Conservation (phyloP, 2,797 vertebrate species). For the Esox masquinongy region DNA sequence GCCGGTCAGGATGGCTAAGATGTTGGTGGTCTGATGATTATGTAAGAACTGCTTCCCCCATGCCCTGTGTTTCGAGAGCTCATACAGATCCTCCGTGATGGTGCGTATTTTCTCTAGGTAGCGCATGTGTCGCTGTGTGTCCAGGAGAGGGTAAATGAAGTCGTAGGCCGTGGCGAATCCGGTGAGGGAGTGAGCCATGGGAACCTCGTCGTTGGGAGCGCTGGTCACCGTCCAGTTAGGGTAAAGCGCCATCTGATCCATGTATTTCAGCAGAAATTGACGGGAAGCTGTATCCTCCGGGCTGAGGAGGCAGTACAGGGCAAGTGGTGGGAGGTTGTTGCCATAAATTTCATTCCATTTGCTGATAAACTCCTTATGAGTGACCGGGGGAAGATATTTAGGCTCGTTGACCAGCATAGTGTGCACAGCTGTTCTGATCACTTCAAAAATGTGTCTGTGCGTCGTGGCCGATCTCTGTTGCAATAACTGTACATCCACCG, state of each 20-base stretch:
- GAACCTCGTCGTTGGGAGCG: constrained; percentile 92
- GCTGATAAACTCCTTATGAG: constrained; percentile 87
- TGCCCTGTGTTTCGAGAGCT: constrained; percentile 86
- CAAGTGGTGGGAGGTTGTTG: constrained; percentile 93
- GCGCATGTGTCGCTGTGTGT: constrained; percentile 73
- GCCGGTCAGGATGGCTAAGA: constrained; percentile 88
- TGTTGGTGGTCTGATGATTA: constrained; percentile 95
- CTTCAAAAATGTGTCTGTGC: constrained; percentile 91
- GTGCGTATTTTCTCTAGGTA: constrained; percentile 86
- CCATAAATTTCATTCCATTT: constrained; percentile 99
- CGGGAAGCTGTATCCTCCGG: constrained; percentile 89
- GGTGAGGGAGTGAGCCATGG: constrained; percentile 90
- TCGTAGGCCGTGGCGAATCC: constrained; percentile 97
- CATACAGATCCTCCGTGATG: constrained; percentile 84
- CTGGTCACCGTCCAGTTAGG: constrained; percentile 93
- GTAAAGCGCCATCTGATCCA: constrained; percentile 93
- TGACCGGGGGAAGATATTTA: constrained; percentile 89
- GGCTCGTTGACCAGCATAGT: constrained; percentile 87
- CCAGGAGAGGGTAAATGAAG: constrained; percentile 86
- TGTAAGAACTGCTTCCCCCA: constrained; percentile 98
- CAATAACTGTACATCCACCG: constrained; percentile 80
- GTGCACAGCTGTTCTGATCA: constrained; percentile 83
- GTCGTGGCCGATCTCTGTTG: constrained; percentile 85
- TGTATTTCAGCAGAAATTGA: constrained; percentile 88
- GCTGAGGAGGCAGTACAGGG: constrained; percentile 91